A percentile compares a stretch with the other conserved stretches of the same genome.
phyloP scores from a whole-genome alignment of 1,140 invertebrate species.

The Maconellicoccus hirsutus region DNA sequence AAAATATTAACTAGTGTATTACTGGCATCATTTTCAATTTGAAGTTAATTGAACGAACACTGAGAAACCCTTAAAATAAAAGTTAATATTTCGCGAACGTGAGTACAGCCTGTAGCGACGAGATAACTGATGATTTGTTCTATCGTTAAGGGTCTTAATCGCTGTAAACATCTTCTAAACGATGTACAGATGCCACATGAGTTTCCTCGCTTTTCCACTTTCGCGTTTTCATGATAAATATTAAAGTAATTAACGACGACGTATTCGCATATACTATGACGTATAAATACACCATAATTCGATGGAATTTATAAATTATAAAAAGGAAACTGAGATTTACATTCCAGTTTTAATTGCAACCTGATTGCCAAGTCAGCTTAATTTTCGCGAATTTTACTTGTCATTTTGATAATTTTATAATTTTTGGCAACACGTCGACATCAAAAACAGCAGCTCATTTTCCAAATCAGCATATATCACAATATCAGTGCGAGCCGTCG shows the following conservation, averaged over 20 bases:
- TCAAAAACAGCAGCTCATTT: no score
- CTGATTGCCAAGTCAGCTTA: background rate
- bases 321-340: background rate
- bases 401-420: background rate
- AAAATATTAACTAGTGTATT: no score
- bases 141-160: conserved; percentile 19
- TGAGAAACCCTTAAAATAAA: background rate
- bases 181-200: conserved; percentile 1
- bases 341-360: background rate
- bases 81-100: background rate
- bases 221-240: conserved; percentile 13
- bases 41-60: no score
- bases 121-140: conserved; percentile 21
- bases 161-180: conserved; percentile 1
- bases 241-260: conserved; percentile 19
- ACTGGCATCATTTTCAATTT: no score
- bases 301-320: background rate
- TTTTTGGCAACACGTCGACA: background rate
- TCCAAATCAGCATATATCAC: no score
- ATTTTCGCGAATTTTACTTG: background rate
- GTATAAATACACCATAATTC: background rate
- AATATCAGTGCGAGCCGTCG: background rate
- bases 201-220: background rate
- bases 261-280: background rate
- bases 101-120: conserved; percentile 6